Base-by-base conservation (phyloP, 2,113 vertebrate species). In the Redunca redunca region DNA sequence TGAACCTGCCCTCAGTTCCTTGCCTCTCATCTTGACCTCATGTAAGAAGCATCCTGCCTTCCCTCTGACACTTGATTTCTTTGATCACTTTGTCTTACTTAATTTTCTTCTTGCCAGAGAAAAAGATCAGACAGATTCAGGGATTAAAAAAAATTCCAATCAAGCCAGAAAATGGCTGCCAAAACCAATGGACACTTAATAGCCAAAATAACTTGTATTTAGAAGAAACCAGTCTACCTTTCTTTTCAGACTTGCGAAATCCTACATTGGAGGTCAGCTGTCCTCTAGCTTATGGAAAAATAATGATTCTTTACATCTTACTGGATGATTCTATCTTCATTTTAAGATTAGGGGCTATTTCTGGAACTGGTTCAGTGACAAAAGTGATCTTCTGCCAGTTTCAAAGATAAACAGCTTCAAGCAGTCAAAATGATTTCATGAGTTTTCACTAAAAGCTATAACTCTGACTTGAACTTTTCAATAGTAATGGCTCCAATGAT, bases 271-370 rank as follows among this genome's bases (percentile, higher is more conserved):
- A 96, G 53, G 62, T 94, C 67, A 67, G n/a, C 23, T 82, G 67
- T 90, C 60, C 19, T 86, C 89, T 77, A 85, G 67, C 30, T 30
- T 64, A 14, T 50, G 16, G 58, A 83, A 92, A 64, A 95, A 94
- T 88, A 92, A 94, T 94, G 46, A n/a, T 88, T 81, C 46, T 80
- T 64, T 94, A 78, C 5, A 85, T 21, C n/a, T 80, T 91, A 28
- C 19, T 91, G 43, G n/a, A 83, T 71, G 43, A 78, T 16, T 82
- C 40, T 95, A 83, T 16, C 60, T 96, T 94, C 95, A 89, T 88
- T 95, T 93, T 96, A 85, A 78, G 77, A 88, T 83, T 48, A 95
- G 81, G 88, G 77, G 7, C 19, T 82, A 82, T 97, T 98, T 96
- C 46, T n/a, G 80, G 33, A 96, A 93, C 46, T 77, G 26, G 25